Base-by-base conservation (phyloP, 2,113 vertebrate species). In the Gymnogyps californianus region DNA sequence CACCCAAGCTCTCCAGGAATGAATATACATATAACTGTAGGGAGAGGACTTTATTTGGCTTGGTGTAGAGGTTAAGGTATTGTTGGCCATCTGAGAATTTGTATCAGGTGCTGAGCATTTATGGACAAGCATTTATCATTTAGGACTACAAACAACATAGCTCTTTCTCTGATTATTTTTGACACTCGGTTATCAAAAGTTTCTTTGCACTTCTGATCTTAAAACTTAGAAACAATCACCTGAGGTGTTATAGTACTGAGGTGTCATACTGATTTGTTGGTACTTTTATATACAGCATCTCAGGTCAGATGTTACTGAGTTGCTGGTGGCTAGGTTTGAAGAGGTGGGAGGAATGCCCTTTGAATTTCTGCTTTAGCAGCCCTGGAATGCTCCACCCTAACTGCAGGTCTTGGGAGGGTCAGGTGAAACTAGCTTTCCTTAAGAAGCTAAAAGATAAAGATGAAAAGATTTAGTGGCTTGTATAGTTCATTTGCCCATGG, bases 321-420 rank as follows among this genome's bases (percentile, higher is more conserved):
- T 92, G 89, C 93, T 96, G 58, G 91, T 92, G 83, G 96, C 80
- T 89, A 70, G 40, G 90, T 97, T 87, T 96, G 84, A 96, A 96
- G 83, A 94, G 79, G 40, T 93, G 88, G 93, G 91, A 96, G 80
- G 75, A 86, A 82, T 67, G 74, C 47, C 70, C 88, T 97, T 97
- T 96, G 94, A 97, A 96, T 94, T 95, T 88, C 81, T 89, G 44
- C 47, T 93, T 91, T 95, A 77, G 83, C 58, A 93, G 83, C 59
- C 47, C 64, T 88, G 77, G 64, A 96, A 87, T 92, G 74, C 54
- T 89, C 86, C 61, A 66, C 77, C 89, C 83, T 79, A 58, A 87
- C 83, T 92, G 74, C 44, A 83, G 91, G 93, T 89, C 93, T 90
- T 96, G 80, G 24, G 77, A 96, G 80, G 87, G 87, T 96, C 94